These are phyloP conservation scores for Stenodema calcarata DNA, from an alignment of 2,888 invertebrate genomes.

Conservation along the genomic window DNA sequence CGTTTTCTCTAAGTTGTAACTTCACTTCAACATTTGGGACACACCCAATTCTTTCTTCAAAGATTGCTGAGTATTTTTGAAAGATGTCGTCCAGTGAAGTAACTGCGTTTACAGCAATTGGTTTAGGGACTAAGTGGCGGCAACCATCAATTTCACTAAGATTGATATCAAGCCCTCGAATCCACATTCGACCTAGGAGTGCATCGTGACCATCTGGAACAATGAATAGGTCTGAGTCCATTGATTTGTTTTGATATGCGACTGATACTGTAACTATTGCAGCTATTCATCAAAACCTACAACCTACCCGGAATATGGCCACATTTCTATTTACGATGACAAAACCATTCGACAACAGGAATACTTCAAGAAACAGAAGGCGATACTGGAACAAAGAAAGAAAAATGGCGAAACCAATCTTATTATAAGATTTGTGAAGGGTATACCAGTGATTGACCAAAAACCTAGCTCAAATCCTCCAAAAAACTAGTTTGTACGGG, in stretches of 20 bases:
- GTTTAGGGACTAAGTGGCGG: not conserved
- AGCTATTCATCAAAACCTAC: too few relatives aligned
- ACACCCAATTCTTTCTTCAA: slow-evolving; percentile 30
- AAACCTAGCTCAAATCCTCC: too few relatives aligned
- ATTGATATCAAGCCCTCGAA: slow-evolving; percentile 17
- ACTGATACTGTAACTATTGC: slow-evolving; percentile 18
- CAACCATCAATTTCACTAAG: slow-evolving; percentile 31
- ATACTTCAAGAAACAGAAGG: too few relatives aligned
- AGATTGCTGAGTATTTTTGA: slow-evolving; percentile 2
- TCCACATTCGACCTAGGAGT: slow-evolving; percentile 40
- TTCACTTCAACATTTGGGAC: slow-evolving; percentile 23
- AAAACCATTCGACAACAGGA: too few relatives aligned
- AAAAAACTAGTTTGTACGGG: too few relatives aligned
- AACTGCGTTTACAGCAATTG: not conserved
- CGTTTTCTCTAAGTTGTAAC: slow-evolving; percentile 13
- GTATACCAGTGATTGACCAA: too few relatives aligned
- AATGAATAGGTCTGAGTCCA: not conserved
- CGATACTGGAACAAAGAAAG: too few relatives aligned
- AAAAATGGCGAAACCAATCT: too few relatives aligned
- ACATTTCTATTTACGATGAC: too few relatives aligned
- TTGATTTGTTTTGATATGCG: slow-evolving; percentile 17
- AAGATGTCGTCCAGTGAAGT: slow-evolving; percentile 33
- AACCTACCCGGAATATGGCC: too few relatives aligned
- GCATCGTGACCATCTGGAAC: slow-evolving; percentile 26
- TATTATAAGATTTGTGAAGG: too few relatives aligned